Evolutionary conservation across 2,113 vertebrate genomes (phyloP), one percentile per base, ranked within the genome.

Genomic region (Carettochelys insculpta): DNA sequence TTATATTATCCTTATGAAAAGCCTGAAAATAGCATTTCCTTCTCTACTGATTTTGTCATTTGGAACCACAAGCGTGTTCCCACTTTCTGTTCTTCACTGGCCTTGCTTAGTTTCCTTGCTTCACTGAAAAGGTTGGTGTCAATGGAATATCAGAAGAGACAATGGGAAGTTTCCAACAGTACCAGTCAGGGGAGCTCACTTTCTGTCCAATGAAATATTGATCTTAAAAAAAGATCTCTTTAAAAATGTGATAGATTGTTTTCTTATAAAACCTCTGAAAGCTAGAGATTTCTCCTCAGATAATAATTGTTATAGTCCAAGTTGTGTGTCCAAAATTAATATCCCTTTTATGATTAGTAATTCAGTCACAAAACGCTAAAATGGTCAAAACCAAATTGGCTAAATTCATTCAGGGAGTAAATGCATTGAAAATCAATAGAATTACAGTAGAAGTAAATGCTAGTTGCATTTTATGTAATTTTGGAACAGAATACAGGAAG

Each of bases 401-500:
- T 77, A 75, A 71, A 80, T 86, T 73, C 53, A 90, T 61, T 92
- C 87, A 52, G 81, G 58, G 82, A 58, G 20, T 50, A 87, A 27
- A 86, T n/a, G 34, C 87, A 81, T 54, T 89, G 48, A 82, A n/a
- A 77, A 1, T 68, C 91, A 86, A 77, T 65, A 31, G 65, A 87
- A 95, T 85, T 80, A 90, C 10, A 53, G 29, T 29, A 58, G 16
- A 31, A 90, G 56, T 82, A 76, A 77, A 83, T 80, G 71, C 82
- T 65, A 83, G 17, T 77, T 87, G 65, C 29, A 52, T 93, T 95
- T 96, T 79, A 83, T 50, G 88, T 90, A 25, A 77, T 89, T 79
- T 86, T 75, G 82, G 47, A 82, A 43, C 87, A 93, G 94, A 96
- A 88, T 87, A 17, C 38, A 41, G 80, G 94, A 92, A 82, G 52